phyloP scores from a whole-genome alignment of 2,113 vertebrate genomes.

The Phrynosoma platyrhinos region DNA sequence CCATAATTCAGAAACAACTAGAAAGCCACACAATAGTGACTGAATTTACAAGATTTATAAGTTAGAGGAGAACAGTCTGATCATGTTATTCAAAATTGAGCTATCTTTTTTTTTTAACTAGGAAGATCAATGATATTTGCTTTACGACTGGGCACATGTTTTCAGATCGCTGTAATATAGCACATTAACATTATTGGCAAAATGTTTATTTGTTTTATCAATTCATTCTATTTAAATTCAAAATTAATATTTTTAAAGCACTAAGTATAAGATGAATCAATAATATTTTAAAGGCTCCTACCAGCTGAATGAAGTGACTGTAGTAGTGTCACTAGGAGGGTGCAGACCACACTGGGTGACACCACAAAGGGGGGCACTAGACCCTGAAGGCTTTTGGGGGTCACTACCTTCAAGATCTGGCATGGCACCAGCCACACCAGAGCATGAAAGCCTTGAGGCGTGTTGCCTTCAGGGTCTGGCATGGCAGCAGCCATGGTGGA shows the following conservation, averaged over 20 bases:
- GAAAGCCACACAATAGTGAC: not conserved
- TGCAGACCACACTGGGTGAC: too few species aligned
- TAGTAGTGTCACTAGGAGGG: too few species aligned
- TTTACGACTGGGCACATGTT: not conserved
- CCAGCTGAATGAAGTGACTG: not conserved
- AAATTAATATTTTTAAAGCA: not conserved
- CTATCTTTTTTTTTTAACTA: not conserved
- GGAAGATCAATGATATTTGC: not conserved
- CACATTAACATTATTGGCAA: not conserved
- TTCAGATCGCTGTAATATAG: not conserved
- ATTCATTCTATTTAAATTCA: not conserved
- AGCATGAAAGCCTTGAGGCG: too few species aligned
- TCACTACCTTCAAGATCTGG: too few species aligned
- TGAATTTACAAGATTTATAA: not conserved
- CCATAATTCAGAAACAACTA: too few species aligned
- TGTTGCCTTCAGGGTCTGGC: too few species aligned
- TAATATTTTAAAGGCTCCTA: not conserved
- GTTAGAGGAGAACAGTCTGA: not conserved
- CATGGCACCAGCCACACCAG: too few species aligned
- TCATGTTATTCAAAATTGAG: too few species aligned
- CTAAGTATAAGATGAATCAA: not conserved
- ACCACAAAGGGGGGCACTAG: too few species aligned
- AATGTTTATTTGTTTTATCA: not conserved
- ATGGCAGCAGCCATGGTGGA: too few species aligned
- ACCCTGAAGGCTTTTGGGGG: too few species aligned